A percentile compares a stretch with the other conserved stretches of the same genome.
phyloP scores from a whole-genome alignment of 1,140 invertebrate genomes.

The Drosophila cardini region DNA sequence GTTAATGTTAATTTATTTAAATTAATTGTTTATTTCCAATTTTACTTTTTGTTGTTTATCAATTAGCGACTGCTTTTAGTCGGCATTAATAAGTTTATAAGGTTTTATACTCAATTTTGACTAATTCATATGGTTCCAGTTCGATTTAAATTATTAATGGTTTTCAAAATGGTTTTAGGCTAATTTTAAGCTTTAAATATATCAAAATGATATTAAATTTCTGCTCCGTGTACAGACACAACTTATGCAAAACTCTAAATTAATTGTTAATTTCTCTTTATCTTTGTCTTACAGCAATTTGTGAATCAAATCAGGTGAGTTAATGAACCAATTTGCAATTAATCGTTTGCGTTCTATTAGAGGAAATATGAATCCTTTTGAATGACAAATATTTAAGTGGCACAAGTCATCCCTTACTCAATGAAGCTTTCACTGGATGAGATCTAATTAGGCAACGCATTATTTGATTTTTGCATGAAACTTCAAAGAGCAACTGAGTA shows the following conservation, averaged over 20 bases:
- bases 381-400: constrained; percentile 21
- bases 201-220: no score
- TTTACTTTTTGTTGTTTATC: no score
- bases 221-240: no score
- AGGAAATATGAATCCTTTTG: constrained; percentile 18
- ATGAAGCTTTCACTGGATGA: not conserved
- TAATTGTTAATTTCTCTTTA: constrained; percentile 12
- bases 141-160: no score
- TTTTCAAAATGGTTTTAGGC: no score
- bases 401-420: constrained; percentile 9
- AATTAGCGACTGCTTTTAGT: no score
- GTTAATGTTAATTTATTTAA: no score
- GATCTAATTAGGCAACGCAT: constrained; percentile 48
- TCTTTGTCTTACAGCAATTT: constrained; percentile 46
- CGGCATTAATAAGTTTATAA: no score
- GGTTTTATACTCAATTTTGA: no score
- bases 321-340: constrained; percentile 9
- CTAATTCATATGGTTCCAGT: no score
- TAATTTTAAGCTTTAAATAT: no score
- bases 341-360: not conserved
- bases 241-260: not conserved
- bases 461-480: constrained; percentile 46
- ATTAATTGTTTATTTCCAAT: no score
- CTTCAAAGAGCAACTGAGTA: constrained; percentile 40
- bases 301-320: constrained; percentile 61